Evolutionary conservation across 2,113 vertebrate genomes (phyloP), one percentile per base, ranked within the genome.

Genomic region (Labeo rohita): DNA sequence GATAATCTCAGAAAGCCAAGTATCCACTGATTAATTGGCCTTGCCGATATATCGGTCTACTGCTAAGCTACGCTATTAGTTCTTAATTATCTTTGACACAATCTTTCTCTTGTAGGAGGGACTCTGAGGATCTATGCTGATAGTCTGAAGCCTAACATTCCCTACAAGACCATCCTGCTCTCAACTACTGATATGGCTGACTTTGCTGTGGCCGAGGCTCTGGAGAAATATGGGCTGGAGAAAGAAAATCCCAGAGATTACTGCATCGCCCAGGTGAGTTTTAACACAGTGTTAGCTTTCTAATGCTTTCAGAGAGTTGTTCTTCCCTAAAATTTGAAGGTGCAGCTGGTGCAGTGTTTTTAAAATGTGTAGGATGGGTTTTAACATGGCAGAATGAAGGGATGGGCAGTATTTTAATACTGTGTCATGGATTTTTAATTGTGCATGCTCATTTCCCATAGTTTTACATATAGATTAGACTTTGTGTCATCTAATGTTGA

Each of bases 171-270:
- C 92, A 98, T 99, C 94, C 94, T 99, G 86, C 94, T 99, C 74
- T 99, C 98, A 11, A 98, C 97, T 2, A 96, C 97, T 0, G 98
- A 99, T 92, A 96, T 96, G 8, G 96, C 97, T 0, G 98, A 99
- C 92, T 98, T 98, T 21, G 98, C 97, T 3, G 98, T 99, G 91
- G 93, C 95, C 6, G 98, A 99, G 90, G 97, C 98, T n/a, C 90
- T 99, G 89, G 98, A 99, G 92, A 99, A 99, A 88, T 99, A 99
- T 0, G 97, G 98, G 3, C 92, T 99, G 91, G 98, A 99, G 90
- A 98, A 97, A 89, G 98, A 99, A 92, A 97, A 96, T 84, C 97
- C 98, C 9, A 95, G 95, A 91, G 97, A 98, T 84, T 99, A 98
- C 92, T 99, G 98, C 93, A 97, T 99, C 4, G 98, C 98, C 63